Conservation (phyloP, 2,113 vertebrate genomes). For the crab-eating macaque (Macaca fascicularis) region T2T-MFA8v1.1 NC_088385.1:6355001-6355500, state of each 20-base stretch:
- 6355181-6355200: not conserved
- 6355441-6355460: not conserved
- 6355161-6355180: not conserved
- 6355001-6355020: slow-evolving; percentile 47
- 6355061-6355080: not conserved
- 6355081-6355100: not conserved
- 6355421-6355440: not conserved
- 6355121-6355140: not conserved
- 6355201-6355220: not conserved
- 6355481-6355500: not conserved
- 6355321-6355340: not conserved
- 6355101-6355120: accelerated
- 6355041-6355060: slow-evolving; percentile 54
- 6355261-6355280: not conserved
- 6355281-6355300: not conserved
- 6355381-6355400: not conserved
- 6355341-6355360: not conserved
- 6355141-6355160: not conserved
- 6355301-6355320: not conserved
- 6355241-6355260: not conserved
- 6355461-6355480: not conserved
- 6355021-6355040: slow-evolving; percentile 40
- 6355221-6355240: too few relatives aligned
- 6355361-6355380: not conserved
- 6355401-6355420: not conserved